Conservation (phyloP, 2,113 vertebrate genomes). For the Antechinus stuartii region DNA sequence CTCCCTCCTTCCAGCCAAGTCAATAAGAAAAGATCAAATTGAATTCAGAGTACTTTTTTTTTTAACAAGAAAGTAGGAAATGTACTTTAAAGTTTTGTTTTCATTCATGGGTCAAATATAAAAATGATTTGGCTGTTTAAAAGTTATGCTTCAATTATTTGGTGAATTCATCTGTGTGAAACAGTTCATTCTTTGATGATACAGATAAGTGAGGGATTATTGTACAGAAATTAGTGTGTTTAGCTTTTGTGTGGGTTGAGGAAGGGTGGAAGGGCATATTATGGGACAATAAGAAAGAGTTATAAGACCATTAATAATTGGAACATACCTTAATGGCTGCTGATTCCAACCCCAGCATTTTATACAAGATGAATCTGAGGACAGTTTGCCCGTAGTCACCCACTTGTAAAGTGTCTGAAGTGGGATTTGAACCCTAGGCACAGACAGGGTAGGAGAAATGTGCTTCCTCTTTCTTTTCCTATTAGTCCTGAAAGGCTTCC, state of each 20-base stretch:
- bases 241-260: conserved; percentile 32
- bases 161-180: not conserved
- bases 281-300: not conserved
- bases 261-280: not conserved
- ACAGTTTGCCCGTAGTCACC: not conserved
- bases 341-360: not conserved
- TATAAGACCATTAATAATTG: not conserved
- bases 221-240: conserved; percentile 39
- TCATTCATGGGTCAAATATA: conserved; percentile 28
- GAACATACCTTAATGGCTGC: not conserved
- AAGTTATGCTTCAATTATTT: not conserved
- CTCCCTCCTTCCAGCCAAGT: not conserved
- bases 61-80: not conserved
- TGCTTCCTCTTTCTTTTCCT: not conserved
- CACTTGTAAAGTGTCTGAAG: not conserved
- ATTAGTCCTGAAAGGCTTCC: conserved; percentile 50
- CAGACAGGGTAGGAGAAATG: not conserved
- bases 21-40: not conserved
- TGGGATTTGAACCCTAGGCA: not conserved
- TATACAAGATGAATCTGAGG: not conserved
- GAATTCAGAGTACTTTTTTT: not conserved
- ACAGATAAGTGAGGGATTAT: not conserved
- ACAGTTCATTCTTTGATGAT: not conserved
- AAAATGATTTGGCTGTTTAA: not conserved
- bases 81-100: not conserved